A percentile compares a stretch with the other conserved stretches of the same genome.
These are phyloP conservation scores for Frieseomelitta varia DNA, from an alignment of 1,140 invertebrate species.

Conservation along the genomic window DNA sequence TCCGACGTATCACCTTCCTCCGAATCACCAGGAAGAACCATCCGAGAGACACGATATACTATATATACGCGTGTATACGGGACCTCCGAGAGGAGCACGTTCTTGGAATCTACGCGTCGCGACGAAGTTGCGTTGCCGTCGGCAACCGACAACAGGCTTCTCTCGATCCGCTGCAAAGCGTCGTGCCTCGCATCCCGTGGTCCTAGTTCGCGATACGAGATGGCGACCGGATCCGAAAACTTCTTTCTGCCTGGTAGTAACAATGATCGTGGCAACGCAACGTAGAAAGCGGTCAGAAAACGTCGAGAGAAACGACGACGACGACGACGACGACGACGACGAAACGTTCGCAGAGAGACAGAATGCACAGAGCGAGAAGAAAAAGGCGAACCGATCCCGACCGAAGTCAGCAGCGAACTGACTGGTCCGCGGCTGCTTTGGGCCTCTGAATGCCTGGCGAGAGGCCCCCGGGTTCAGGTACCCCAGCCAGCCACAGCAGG, in stretches of 20 bases:
- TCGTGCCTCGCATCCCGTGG: slow-evolving; percentile 14
- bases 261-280: background rate
- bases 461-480: slow-evolving; percentile 67
- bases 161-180: background rate
- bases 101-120: background rate
- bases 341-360: background rate
- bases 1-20: background rate
- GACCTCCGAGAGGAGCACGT: too few relatives aligned
- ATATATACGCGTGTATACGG: background rate
- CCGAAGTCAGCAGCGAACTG: slow-evolving; percentile 80
- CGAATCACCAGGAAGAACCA: background rate
- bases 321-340: too few relatives aligned
- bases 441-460: slow-evolving; percentile 65
- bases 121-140: slow-evolving; percentile 32
- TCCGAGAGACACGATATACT: background rate
- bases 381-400: slow-evolving; percentile 73
- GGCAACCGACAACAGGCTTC: slow-evolving; percentile 33
- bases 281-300: background rate
- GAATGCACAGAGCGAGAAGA: background rate
- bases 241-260: background rate
- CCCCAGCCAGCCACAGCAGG: slow-evolving; percentile 46
- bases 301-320: background rate
- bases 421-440: slow-evolving; percentile 69
- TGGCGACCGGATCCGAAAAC: background rate
- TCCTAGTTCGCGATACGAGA: too few relatives aligned